Evolutionary conservation across 1,140 invertebrate genomes (phyloP).

Genomic region (Lepidurus packardi): DNA sequence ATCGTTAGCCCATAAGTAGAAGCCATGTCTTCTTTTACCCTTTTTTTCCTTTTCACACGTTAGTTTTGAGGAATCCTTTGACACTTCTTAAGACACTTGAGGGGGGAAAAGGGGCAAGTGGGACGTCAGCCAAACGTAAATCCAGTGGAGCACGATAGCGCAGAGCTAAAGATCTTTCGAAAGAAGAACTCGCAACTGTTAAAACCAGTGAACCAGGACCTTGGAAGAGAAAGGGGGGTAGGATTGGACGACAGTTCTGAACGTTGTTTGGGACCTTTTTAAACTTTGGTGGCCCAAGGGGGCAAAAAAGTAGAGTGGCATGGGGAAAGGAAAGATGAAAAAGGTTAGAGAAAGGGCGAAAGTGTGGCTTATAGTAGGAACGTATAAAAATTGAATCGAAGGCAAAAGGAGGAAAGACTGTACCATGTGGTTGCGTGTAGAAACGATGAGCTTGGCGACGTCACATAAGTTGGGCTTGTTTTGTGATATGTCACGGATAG

Average conservation of each 20-base stretch:
- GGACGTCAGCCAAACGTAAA: slow-evolving; percentile 8
- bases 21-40: neutral
- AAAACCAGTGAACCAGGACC: neutral
- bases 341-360: neutral
- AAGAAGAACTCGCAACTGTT: neutral
- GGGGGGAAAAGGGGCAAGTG: neutral
- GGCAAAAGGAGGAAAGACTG: neutral
- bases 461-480: neutral
- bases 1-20: neutral
- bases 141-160: neutral
- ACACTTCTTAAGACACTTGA: neutral
- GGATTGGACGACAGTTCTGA: neutral
- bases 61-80: neutral
- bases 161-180: neutral
- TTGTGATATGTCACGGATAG: slow-evolving; percentile 15
- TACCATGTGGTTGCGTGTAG: slow-evolving; percentile 4
- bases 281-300: neutral
- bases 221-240: neutral
- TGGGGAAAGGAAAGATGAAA: neutral
- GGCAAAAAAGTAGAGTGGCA: neutral
- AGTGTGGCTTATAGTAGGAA: neutral
- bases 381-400: neutral
- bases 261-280: neutral
- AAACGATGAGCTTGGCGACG: neutral
- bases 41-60: neutral